Evolutionary conservation across 64 coral and sea anemone species (phyloP).

Genomic region (Montipora foliosa): DNA sequence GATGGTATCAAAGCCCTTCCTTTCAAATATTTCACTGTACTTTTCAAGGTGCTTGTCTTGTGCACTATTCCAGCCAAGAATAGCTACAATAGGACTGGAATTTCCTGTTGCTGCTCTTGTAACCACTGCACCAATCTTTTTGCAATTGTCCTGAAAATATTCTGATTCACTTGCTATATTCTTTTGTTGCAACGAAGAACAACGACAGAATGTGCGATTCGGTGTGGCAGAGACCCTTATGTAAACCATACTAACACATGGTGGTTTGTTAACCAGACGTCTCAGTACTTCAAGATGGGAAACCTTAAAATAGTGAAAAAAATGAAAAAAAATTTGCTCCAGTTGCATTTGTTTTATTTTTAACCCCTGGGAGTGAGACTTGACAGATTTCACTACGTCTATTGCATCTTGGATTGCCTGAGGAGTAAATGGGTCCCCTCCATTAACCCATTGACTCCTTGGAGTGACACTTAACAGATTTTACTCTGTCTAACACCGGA

Average conservation of each 20-base stretch:
- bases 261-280: background rate
- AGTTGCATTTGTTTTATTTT: no score
- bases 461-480: no score
- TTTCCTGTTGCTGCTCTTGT: background rate
- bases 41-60: constrained; percentile 42
- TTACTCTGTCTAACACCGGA: no score
- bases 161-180: background rate
- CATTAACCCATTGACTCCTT: no score
- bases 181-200: background rate
- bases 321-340: no score
- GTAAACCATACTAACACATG: background rate
- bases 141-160: constrained; percentile 8
- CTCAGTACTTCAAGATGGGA: no score
- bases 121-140: constrained; percentile 35
- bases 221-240: background rate
- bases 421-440: no score
- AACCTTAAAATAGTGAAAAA: no score
- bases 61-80: constrained; percentile 59
- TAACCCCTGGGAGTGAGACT: no score
- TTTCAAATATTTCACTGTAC: constrained; percentile 50
- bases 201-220: background rate
- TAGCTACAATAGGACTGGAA: background rate
- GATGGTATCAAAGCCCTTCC: constrained; percentile 34
- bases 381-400: no score
- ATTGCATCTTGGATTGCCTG: no score